Evolutionary conservation across 2,888 invertebrate genomes (phyloP), one percentile per base, ranked within the genome.

Genomic region (Deilephila elpenor): DNA sequence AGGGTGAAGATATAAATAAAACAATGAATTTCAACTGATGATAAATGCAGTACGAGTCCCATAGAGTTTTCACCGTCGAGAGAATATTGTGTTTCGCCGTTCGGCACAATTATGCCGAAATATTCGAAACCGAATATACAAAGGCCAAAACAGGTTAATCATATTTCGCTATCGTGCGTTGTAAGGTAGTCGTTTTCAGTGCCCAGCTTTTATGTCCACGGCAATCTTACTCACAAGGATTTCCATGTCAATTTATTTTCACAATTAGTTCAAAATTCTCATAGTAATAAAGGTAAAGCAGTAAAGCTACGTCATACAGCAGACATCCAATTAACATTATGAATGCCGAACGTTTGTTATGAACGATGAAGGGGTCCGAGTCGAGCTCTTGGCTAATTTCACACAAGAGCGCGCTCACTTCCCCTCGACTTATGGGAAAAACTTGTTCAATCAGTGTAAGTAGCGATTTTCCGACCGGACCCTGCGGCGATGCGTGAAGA

Each of bases 361-460:
- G 81, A 83, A 79, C 78, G 80, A 78, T 72, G 76, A 78, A 78
- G 78, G 80, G 77, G 78, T 79, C 77, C 80, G 78, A 78, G 82
- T 83, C 82, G 80, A 78, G 77, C 80, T 77, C 81, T 80, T 80
- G 85, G 88, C 88, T 92, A 91, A 93, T 93, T 93, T 92, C 90
- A 91, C 92, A 91, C 88, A 82, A 88, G 89, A 89, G 81, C 84
- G 89, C 86, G 80, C 78, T 75, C 82, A 81, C 82, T 81, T 82
- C 77, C 83, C 83, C 87, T 78, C 86, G 83, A 89, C 88, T 90
- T 91, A 91, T 89, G 87, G 89, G 89, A 89, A 89, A 90, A 93
- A 93, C 91, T 93, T 93, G 90, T 91, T 89, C 92, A 92, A 92
- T 93, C 92, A 91, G 89, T 85, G 88, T 91, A 91, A 92, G 91